Conservation (phyloP, 1,140 invertebrate genomes). For the Berghia stephanieae region DNA sequence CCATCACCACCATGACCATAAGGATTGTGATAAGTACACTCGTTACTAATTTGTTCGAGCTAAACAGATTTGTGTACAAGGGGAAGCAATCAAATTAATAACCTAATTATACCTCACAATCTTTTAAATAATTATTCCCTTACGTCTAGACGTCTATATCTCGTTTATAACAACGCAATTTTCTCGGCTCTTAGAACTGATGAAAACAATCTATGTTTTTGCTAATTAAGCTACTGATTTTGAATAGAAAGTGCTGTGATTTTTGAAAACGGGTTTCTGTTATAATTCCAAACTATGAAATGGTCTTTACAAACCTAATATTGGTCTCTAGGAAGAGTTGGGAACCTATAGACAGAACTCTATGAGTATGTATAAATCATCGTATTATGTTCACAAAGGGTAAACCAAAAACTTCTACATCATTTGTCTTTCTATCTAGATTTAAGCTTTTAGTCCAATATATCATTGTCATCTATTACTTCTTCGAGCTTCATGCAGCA, state of each 20-base stretch:
- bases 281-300: not conserved
- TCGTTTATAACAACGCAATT: not conserved
- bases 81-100: not conserved
- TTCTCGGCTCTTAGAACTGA: too few relatives aligned
- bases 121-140: not conserved
- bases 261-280: not conserved
- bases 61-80: too few relatives aligned
- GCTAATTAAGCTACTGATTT: not conserved
- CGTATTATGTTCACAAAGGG: not conserved
- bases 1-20: not conserved
- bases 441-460: too few relatives aligned
- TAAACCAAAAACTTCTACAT: too few relatives aligned
- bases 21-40: not conserved
- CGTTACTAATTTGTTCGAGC: too few relatives aligned
- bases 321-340: too few relatives aligned
- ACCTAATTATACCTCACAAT: not conserved
- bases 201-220: not conserved
- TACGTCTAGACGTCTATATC: not conserved
- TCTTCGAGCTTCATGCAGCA: too few relatives aligned
- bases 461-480: too few relatives aligned
- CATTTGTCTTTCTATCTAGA: too few relatives aligned
- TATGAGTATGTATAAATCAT: not conserved
- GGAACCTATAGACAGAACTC: not conserved
- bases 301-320: too few relatives aligned
- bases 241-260: not conserved